Evolutionary conservation across 2,797 vertebrate species (phyloP).

Genomic region (Hemibagrus guttatus): DNA sequence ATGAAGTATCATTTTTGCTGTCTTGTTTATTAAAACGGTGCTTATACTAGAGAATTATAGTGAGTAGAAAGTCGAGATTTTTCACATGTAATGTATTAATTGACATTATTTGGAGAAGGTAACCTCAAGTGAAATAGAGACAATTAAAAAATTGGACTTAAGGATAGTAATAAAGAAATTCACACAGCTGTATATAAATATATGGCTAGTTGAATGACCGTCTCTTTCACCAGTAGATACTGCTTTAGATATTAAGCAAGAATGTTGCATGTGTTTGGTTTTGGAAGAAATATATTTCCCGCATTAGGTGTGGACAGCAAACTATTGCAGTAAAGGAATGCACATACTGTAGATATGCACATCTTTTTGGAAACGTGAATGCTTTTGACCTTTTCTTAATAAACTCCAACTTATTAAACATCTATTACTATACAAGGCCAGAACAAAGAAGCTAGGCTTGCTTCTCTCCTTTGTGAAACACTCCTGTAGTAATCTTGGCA

Average conservation of each 20-base stretch:
- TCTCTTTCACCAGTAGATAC: neutral
- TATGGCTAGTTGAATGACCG: neutral
- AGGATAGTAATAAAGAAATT: neutral
- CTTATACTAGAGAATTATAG: neutral
- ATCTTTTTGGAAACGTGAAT: conserved; percentile 16
- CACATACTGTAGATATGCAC: neutral
- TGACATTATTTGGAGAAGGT: neutral
- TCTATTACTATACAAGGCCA: neutral
- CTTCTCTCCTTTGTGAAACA: neutral
- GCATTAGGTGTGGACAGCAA: neutral
- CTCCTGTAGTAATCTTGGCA: neutral
- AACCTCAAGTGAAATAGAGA: neutral
- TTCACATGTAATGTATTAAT: neutral
- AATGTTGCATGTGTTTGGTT: neutral
- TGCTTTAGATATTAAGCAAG: neutral
- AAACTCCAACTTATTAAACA: conserved; percentile 8
- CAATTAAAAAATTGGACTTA: neutral
- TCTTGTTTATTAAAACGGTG: neutral
- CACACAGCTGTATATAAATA: neutral
- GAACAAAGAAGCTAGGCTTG: neutral
- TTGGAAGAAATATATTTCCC: neutral
- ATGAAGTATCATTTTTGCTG: neutral
- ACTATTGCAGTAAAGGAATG: neutral
- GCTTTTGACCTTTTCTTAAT: conserved; percentile 19
- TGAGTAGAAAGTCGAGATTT: neutral